These are phyloP conservation scores for Leistus spinibarbis DNA, from an alignment of 2,888 invertebrate genomes.

Conservation along the genomic window DNA sequence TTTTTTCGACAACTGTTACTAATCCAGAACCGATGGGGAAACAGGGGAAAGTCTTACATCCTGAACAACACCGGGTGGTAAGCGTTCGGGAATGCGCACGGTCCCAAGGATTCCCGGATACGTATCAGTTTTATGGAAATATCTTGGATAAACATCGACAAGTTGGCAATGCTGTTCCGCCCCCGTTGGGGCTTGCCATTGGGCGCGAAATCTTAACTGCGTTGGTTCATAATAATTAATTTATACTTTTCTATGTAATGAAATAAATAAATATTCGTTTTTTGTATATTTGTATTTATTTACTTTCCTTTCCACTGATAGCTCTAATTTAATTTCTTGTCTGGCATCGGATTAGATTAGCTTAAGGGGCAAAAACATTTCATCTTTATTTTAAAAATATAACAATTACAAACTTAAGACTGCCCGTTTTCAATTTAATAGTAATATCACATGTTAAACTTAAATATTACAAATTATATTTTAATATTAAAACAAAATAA, in stretches of 20 bases:
- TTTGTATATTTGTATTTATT: neutral
- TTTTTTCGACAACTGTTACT: conserved; percentile 82
- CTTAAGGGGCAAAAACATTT: neutral
- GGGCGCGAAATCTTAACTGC: conserved; percentile 75
- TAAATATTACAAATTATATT: neutral
- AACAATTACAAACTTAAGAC: neutral
- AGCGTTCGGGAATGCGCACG: conserved; percentile 86
- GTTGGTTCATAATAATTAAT: no score
- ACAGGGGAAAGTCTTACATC: conserved; percentile 85
- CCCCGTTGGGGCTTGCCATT: conserved; percentile 77
- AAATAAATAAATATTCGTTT: neutral
- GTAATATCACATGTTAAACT: neutral
- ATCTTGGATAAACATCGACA: conserved; percentile 81
- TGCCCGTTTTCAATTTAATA: neutral
- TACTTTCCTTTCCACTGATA: no score
- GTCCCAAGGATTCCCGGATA: conserved; percentile 84
- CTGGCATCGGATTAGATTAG: no score
- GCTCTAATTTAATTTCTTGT: no score
- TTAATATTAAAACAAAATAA: neutral
- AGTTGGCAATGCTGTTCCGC: conserved; percentile 89
- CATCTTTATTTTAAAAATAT: neutral
- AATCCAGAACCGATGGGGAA: conserved; percentile 93
- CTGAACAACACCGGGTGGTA: conserved; percentile 79
- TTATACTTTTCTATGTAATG: no score
- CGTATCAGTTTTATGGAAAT: conserved; percentile 75